A percentile compares a stretch with the other conserved stretches of the same genome.
phyloP scores from a whole-genome alignment of 2,888 invertebrate genomes.

The Branchinecta sandiegonensis region DNA sequence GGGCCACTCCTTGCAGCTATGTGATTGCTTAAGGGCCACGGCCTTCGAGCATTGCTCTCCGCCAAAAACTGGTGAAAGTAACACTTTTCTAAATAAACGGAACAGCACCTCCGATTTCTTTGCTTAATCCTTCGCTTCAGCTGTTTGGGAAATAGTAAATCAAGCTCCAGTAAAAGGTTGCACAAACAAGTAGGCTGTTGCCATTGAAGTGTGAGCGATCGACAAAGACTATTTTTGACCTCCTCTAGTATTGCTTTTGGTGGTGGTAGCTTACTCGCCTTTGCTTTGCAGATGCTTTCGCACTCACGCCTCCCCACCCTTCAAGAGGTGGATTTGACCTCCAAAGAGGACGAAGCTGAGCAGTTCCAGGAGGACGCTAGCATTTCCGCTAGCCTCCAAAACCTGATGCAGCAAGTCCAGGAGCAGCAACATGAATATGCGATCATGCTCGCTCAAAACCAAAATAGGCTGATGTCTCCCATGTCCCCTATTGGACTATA shows the following conservation, averaged over 20 bases:
- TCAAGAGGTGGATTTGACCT: slow-evolving; percentile 21
- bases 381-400: slow-evolving; percentile 28
- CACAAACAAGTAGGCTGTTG: too few species aligned
- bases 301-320: slow-evolving; percentile 23
- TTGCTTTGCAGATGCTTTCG: slow-evolving; percentile 23
- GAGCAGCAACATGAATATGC: slow-evolving; percentile 26
- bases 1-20: too few species aligned
- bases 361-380: slow-evolving; percentile 17
- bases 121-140: too few species aligned
- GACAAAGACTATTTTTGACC: too few species aligned
- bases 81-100: too few species aligned
- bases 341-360: slow-evolving; percentile 23
- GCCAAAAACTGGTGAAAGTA: too few species aligned
- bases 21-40: too few species aligned
- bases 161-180: too few species aligned
- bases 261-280: slow-evolving; percentile 23
- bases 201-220: too few species aligned
- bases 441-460: slow-evolving; percentile 23
- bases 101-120: too few species aligned
- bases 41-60: too few species aligned
- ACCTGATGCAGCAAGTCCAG: slow-evolving; percentile 30
- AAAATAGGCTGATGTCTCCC: slow-evolving; percentile 7
- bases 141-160: too few species aligned
- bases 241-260: neutral
- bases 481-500: slow-evolving; percentile 12